These are phyloP conservation scores for Netelia inedita DNA, from an alignment of 2,888 invertebrate species.

Conservation along the genomic window DNA sequence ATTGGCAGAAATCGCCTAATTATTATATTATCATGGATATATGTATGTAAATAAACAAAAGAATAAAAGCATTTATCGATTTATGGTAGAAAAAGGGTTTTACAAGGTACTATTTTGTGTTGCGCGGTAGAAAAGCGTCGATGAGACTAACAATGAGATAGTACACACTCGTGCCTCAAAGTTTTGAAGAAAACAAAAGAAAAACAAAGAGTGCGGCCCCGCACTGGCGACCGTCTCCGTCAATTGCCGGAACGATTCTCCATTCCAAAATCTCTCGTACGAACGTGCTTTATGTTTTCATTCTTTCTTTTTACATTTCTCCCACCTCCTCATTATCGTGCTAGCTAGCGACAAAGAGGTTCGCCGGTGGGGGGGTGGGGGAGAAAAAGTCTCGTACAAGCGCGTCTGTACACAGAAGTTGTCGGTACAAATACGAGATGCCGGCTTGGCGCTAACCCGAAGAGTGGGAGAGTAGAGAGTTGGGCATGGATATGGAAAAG, in stretches of 20 bases:
- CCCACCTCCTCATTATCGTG: neutral
- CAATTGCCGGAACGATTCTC: constrained; percentile 41
- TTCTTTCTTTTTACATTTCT: neutral
- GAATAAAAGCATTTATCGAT: no score
- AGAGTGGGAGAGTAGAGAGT: neutral
- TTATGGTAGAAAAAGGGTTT: no score
- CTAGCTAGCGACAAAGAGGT: neutral
- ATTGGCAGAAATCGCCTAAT: no score
- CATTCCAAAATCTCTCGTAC: neutral
- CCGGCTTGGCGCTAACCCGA: neutral
- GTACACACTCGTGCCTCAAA: neutral
- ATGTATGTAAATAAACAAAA: no score
- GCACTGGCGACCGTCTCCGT: constrained; percentile 16
- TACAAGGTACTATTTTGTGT: no score
- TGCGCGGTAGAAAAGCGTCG: neutral
- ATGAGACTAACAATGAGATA: neutral
- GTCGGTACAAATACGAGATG: neutral
- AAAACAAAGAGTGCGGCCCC: neutral
- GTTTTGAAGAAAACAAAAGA: neutral
- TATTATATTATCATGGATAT: no score
- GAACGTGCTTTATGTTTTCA: neutral
- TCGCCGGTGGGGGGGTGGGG: neutral
- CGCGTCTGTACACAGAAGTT: neutral
- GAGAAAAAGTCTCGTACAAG: neutral
- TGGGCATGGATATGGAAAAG: constrained; percentile 7